Evolutionary conservation across 2,888 invertebrate genomes (phyloP).

Genomic region (Clanis bilineata): DNA sequence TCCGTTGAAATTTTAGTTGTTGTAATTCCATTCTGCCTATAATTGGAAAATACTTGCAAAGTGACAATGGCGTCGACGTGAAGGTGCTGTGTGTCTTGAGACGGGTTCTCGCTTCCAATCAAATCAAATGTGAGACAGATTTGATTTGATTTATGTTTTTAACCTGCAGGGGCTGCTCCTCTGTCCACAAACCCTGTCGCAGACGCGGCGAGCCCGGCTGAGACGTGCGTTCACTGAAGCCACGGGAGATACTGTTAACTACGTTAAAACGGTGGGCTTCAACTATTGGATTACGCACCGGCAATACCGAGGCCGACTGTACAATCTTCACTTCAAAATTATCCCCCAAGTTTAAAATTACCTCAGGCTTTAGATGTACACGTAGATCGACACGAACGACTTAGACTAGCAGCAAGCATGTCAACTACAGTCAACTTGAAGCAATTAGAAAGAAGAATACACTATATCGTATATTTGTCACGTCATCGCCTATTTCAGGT

Average conservation of each 20-base stretch:
- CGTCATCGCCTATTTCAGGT: conserved; percentile 40
- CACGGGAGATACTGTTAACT: conserved; percentile 92
- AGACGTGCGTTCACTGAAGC: conserved; percentile 95
- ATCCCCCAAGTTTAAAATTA: background rate
- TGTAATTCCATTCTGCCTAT: background rate
- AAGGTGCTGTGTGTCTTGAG: conserved; percentile 76
- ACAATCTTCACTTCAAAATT: conserved; percentile 48
- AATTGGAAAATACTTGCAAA: background rate
- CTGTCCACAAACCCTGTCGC: conserved; percentile 94
- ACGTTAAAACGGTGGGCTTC: conserved; percentile 92
- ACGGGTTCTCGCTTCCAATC: conserved; percentile 56
- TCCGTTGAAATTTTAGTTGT: too few relatives aligned
- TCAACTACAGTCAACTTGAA: too few relatives aligned
- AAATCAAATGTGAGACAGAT: conserved; percentile 53
- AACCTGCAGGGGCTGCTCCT: conserved; percentile 90
- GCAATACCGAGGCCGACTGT: conserved; percentile 64
- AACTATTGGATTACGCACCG: conserved; percentile 68
- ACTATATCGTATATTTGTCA: conserved; percentile 24
- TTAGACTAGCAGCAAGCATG: conserved; percentile 9
- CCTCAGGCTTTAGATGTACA: conserved; percentile 2
- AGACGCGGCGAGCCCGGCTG: conserved; percentile 92
- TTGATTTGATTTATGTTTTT: conserved; percentile 72
- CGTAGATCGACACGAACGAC: background rate
- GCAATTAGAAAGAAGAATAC: background rate
- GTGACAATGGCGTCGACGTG: conserved; percentile 42